Percentiles rank a stretch among this genome's conserved stretches.
Evolutionary conservation across 37 sponge, comb jelly and placozoan species (phyloP).

Genomic region (Lycopodina hypogea): DNA sequence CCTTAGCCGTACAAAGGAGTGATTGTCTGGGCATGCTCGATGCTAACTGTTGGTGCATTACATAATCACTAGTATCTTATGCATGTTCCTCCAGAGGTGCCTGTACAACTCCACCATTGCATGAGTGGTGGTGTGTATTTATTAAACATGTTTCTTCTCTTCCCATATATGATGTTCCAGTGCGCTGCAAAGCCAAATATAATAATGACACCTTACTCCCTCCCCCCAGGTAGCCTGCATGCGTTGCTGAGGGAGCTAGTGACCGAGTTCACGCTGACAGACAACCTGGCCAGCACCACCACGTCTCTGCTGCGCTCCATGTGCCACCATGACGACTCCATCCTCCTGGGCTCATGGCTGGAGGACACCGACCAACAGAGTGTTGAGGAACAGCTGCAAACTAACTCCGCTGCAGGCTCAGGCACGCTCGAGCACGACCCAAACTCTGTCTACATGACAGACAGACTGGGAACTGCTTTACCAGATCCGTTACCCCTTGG

Average conservation of each 20-base stretch:
- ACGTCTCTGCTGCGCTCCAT: conserved; percentile 88
- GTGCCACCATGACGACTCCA: conserved; percentile 87
- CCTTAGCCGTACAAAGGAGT: too few species aligned
- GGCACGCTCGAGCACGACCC: conserved; percentile 93
- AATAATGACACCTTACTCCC: too few species aligned
- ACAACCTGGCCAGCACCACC: conserved; percentile 67
- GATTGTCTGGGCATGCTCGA: too few species aligned
- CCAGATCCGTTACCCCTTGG: conserved; percentile 94
- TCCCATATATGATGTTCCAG: too few species aligned
- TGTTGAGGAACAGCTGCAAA: conserved; percentile 89
- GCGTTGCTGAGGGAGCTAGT: conserved; percentile 86
- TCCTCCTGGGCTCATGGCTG: conserved; percentile 86
- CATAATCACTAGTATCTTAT: too few species aligned
- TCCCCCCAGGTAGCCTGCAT: conserved; percentile 72
- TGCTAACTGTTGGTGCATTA: too few species aligned
- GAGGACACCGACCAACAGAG: conserved; percentile 84
- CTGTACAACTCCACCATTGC: too few species aligned
- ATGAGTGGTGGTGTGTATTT: too few species aligned
- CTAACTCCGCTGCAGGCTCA: conserved; percentile 88
- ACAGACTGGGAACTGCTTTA: conserved; percentile 16
- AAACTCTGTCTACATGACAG: conserved; percentile 62
- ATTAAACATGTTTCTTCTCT: too few species aligned
- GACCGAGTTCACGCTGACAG: conserved; percentile 83
- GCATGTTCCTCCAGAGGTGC: too few species aligned
- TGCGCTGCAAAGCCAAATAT: too few species aligned